A percentile compares a stretch with the other conserved stretches of the same genome.
These are phyloP conservation scores for Streblospio benedicti DNA, from an alignment of 1,140 invertebrate genomes.

Conservation along the genomic window DNA sequence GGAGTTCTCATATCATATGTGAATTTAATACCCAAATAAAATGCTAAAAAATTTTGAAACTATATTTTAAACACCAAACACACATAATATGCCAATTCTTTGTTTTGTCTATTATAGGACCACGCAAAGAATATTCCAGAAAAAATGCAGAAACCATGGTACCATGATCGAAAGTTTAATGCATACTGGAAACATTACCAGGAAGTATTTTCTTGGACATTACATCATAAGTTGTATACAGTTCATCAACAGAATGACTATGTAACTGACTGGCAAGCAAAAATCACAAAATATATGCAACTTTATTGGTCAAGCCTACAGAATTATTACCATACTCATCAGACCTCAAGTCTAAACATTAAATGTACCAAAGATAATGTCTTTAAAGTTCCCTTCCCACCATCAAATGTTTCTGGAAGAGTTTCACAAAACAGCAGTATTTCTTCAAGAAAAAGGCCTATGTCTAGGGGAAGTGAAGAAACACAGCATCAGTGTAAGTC, in stretches of 20 bases:
- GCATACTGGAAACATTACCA: conserved; percentile 1
- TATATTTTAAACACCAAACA: too few relatives aligned
- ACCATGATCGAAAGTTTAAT: neutral
- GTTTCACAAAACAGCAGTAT: neutral
- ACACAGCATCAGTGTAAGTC: neutral
- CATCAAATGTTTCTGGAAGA: too few relatives aligned
- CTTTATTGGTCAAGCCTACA: neutral
- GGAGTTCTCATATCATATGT: too few relatives aligned
- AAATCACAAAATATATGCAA: neutral
- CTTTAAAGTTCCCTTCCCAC: neutral
- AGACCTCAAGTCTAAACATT: neutral
- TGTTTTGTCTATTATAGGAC: too few relatives aligned
- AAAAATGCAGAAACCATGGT: too few relatives aligned
- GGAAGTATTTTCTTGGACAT: neutral
- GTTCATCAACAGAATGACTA: neutral
- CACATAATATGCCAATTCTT: too few relatives aligned
- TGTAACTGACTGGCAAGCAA: neutral
- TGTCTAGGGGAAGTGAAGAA: too few relatives aligned
- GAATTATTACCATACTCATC: neutral
- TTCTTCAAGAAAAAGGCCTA: neutral
- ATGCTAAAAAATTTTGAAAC: too few relatives aligned
- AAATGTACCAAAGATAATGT: neutral
- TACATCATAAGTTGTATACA: neutral
- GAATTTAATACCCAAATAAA: too few relatives aligned
- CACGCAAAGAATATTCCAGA: too few relatives aligned